Evolutionary conservation across 53 echinoderm and acorn worm genomes (phyloP).

Genomic region (Temnopleurus reevesii): DNA sequence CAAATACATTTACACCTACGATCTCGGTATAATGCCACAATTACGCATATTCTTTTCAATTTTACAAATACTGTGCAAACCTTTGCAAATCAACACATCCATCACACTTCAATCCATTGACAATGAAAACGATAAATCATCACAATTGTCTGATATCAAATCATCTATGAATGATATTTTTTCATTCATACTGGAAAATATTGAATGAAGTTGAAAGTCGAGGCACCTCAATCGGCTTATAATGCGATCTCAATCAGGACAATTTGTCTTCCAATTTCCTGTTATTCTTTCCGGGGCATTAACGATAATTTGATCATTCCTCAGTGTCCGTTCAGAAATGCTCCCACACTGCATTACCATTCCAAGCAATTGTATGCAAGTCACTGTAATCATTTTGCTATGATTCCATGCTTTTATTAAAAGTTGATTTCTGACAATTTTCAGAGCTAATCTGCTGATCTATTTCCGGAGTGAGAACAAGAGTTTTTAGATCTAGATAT

Average conservation of each 20-base stretch:
- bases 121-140: too few relatives aligned
- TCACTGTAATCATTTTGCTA: neutral
- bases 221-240: neutral
- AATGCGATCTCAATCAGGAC: neutral
- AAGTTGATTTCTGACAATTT: too few relatives aligned
- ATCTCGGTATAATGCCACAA: too few relatives aligned
- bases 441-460: too few relatives aligned
- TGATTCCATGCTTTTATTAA: neutral
- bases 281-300: conserved; percentile 25
- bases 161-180: neutral
- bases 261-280: conserved; percentile 28
- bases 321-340: neutral
- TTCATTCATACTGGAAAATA: neutral
- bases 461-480: too few relatives aligned
- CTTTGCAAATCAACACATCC: too few relatives aligned
- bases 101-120: too few relatives aligned
- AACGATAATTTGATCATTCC: conserved; percentile 10
- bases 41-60: too few relatives aligned
- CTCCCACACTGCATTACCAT: neutral
- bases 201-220: neutral
- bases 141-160: too few relatives aligned
- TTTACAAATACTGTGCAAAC: too few relatives aligned
- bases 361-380: neutral
- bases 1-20: too few relatives aligned
- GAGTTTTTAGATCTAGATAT: too few relatives aligned